Evolutionary conservation across 2,113 vertebrate species (phyloP).

Genomic region (Redunca redunca): DNA sequence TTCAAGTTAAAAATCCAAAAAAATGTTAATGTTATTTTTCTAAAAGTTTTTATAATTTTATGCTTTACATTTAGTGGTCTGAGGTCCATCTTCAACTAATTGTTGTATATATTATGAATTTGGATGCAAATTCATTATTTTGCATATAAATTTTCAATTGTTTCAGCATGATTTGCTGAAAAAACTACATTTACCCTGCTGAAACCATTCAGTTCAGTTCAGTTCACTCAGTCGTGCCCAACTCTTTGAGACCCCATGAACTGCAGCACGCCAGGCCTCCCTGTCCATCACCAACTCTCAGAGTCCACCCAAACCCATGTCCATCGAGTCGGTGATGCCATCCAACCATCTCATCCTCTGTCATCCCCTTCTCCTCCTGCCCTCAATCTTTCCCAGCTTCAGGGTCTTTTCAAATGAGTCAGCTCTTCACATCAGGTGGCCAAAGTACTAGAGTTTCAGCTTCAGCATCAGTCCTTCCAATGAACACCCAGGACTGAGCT

Average conservation of each 20-base stretch:
- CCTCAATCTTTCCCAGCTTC: not conserved
- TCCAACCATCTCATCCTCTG: not conserved
- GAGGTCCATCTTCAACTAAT: not conserved
- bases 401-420: not conserved
- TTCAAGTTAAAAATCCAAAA: not conserved
- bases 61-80: not conserved
- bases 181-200: not conserved
- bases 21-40: not conserved
- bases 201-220: not conserved
- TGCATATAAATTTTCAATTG: not conserved
- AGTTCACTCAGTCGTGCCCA: not conserved
- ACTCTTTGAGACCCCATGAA: not conserved
- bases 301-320: not conserved
- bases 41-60: not conserved
- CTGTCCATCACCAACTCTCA: not conserved
- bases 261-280: accelerated
- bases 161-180: not conserved
- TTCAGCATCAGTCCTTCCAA: not conserved
- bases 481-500: not conserved
- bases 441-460: not conserved
- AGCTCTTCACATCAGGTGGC: not conserved
- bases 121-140: not conserved
- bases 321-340: not conserved
- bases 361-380: not conserved
- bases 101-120: not conserved